Evolutionary conservation across 2,113 vertebrate genomes (phyloP).

Genomic region (Seriola aureovittata): DNA sequence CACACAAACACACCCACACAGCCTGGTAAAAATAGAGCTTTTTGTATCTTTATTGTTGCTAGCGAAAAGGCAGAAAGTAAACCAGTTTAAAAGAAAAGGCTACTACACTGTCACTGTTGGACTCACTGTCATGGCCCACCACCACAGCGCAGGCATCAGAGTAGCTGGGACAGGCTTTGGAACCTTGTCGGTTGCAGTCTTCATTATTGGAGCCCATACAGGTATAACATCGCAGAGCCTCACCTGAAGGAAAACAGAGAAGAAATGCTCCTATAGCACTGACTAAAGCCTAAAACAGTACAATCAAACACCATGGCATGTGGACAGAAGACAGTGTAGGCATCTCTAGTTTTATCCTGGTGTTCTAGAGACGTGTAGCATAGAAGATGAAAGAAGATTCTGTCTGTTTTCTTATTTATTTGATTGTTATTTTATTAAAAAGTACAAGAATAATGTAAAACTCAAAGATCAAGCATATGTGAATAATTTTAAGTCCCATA

Average conservation of each 20-base stretch:
- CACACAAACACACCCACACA: slow-evolving; percentile 5
- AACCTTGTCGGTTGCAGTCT: slow-evolving; percentile 91
- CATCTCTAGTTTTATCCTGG: not conserved
- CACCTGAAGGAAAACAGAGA: slow-evolving; percentile 76
- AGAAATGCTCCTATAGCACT: not conserved
- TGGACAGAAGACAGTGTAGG: not conserved
- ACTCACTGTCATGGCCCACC: slow-evolving; percentile 90
- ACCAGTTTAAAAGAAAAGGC: slow-evolving; percentile 10
- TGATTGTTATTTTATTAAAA: no score
- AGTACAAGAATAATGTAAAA: not conserved
- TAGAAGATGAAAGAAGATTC: not conserved
- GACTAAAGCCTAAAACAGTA: not conserved
- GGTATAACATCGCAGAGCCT: slow-evolving; percentile 88
- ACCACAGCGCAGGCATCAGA: slow-evolving; percentile 90
- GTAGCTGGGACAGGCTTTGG: slow-evolving; percentile 87
- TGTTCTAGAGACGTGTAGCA: not conserved
- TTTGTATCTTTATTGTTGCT: not conserved
- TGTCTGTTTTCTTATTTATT: no score
- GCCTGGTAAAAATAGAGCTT: not conserved
- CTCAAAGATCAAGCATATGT: not conserved
- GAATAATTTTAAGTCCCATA: not conserved
- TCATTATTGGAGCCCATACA: slow-evolving; percentile 91
- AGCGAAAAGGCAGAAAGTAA: not conserved
- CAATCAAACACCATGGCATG: not conserved
- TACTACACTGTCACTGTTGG: slow-evolving; percentile 45